Base-by-base conservation (phyloP, 2,797 vertebrate genomes). In the Podarcis lilfordi region DNA sequence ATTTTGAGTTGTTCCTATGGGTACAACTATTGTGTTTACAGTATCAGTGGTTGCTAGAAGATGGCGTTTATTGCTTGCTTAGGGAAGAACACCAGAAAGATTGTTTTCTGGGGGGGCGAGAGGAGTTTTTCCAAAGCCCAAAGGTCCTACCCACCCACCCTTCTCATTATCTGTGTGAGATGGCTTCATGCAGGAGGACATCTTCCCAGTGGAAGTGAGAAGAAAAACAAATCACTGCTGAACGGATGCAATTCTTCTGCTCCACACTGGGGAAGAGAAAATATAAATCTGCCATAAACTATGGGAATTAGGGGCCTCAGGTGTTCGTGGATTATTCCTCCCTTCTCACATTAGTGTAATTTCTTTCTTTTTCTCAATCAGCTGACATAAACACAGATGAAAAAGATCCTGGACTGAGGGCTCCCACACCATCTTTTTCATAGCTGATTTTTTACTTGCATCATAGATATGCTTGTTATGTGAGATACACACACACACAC, bases 301-400 rank as follows among this genome's bases (percentile, higher is more conserved):
- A 17, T 4, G 75, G 27, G 50, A 80, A 45, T 90, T 89, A 1
- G 50, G 50, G 13, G 88, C 91, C 91, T 83, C 88, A 92, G 69
- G 85, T 92, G 86, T 84, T 91, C 92, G 88, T 81, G 82, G 81
- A 50, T 43, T 90, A 91, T 25, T 61, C 64, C 81, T 79, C 21
- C 21, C 15, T 29, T 5, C 0, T 50, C 55, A 66, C 82, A 87
- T 15, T 27, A 83, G 25, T 0, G 27, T 1, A 19, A 19, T 84
- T 83, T 84, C 13, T 89, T 37, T 19, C 91, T 89, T 68, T 27
- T 25, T 69, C 25, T 13, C 3, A n/a, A 1, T 3, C 68, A 69
- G 3, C 68, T 69, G 68, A n/a, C 29, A 69, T n/a, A n/a, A n/a
- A 69, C 27, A 69, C 68, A 69, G 66, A 68, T 13, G 68, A 10